phyloP scores from a whole-genome alignment of 2,797 vertebrate species.

The Ispidina picta region DNA sequence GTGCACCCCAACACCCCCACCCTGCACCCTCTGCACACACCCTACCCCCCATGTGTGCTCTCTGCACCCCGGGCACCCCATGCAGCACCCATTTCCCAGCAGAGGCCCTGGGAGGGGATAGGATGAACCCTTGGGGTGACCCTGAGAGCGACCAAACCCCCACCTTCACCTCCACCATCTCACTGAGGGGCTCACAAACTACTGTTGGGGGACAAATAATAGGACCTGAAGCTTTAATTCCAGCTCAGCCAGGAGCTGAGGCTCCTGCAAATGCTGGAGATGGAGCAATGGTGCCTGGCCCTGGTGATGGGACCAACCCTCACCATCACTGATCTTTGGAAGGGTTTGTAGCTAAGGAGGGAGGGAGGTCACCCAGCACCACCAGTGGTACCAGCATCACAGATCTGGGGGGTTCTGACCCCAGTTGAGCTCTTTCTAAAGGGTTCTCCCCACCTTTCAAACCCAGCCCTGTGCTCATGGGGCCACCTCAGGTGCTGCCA shows the following conservation, averaged over 20 bases:
- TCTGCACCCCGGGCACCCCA: no score
- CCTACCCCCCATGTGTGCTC: no score
- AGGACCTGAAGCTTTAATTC: neutral
- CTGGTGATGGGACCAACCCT: neutral
- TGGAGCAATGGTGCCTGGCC: neutral
- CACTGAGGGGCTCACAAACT: neutral
- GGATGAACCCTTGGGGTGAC: neutral
- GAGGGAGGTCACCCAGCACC: no score
- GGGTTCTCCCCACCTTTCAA: neutral
- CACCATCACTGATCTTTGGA: neutral
- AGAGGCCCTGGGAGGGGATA: fast-evolving
- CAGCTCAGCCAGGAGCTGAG: neutral
- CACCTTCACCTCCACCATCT: fast-evolving
- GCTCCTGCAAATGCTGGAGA: no score
- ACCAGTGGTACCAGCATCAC: neutral
- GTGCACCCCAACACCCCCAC: no score
- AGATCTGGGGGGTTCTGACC: neutral
- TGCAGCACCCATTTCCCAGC: neutral
- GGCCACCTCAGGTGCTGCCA: fast-evolving
- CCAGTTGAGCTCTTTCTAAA: neutral
- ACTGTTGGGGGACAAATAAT: neutral
- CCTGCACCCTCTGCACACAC: no score
- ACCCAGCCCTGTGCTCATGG: neutral
- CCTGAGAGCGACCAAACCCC: fast-evolving
- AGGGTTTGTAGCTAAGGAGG: neutral